Evolutionary conservation across 2,113 vertebrate species (phyloP).

Genomic region (Neotoma lepida): DNA sequence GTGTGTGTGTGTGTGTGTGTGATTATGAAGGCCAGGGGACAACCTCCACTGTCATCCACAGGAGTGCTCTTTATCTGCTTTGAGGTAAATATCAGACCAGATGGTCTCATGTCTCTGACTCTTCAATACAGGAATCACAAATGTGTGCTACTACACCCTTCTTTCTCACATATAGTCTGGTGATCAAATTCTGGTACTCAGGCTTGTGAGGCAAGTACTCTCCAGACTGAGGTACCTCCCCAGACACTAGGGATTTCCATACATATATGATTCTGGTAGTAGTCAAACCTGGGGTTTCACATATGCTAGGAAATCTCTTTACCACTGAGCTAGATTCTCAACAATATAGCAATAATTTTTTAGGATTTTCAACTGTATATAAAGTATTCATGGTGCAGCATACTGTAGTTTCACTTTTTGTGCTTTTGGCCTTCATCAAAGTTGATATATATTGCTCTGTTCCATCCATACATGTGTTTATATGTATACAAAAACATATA

Average conservation of each 20-base stretch:
- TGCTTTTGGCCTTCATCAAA: constrained; percentile 19
- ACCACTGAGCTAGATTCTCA: rapidly evolving
- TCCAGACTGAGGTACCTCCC: not conserved
- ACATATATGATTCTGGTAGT: not conserved
- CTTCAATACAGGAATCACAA: not conserved
- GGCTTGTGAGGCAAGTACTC: not conserved
- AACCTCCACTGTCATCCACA: not conserved
- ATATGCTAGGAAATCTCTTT: not conserved
- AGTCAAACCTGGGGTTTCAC: not conserved
- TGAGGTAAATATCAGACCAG: not conserved
- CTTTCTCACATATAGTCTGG: not conserved
- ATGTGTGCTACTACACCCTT: not conserved
- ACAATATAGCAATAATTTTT: not conserved
- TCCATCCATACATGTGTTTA: too few species aligned
- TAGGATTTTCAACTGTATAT: not conserved
- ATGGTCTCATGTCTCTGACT: not conserved
- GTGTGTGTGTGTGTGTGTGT: not conserved
- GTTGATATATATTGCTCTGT: not conserved
- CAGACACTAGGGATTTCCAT: not conserved
- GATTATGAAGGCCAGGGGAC: not conserved
- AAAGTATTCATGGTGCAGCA: not conserved
- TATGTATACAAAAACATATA: not conserved
- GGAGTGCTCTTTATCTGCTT: not conserved
- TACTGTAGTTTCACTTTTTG: not conserved
- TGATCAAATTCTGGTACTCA: not conserved